These are phyloP conservation scores for Dermolepida albohirtum DNA, from an alignment of 2,888 invertebrate species.

Conservation along the genomic window DNA sequence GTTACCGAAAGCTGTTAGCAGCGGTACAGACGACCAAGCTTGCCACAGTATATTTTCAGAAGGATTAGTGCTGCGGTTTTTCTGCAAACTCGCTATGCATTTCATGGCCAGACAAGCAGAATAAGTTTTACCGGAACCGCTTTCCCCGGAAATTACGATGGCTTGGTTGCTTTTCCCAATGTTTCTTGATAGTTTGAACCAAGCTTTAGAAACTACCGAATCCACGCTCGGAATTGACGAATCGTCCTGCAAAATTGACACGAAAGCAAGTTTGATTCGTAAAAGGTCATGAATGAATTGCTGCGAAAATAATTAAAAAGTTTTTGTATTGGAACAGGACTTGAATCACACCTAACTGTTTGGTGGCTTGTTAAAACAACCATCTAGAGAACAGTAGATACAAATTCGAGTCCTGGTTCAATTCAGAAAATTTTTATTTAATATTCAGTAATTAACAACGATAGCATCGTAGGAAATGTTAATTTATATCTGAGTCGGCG, in stretches of 20 bases:
- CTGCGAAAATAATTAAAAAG: too few species aligned
- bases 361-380: too few species aligned
- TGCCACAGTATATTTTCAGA: constrained; percentile 47
- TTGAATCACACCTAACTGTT: too few species aligned
- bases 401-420: too few species aligned
- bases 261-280: too few species aligned
- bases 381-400: too few species aligned
- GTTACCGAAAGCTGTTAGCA: constrained; percentile 55
- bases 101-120: constrained; percentile 62
- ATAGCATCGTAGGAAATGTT: too few species aligned
- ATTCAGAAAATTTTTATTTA: too few species aligned
- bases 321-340: too few species aligned
- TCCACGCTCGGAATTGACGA: constrained; percentile 44
- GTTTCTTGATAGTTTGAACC: constrained; percentile 50
- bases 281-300: too few species aligned
- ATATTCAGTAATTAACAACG: too few species aligned
- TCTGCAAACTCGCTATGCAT: constrained; percentile 56
- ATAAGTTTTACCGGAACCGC: constrained; percentile 65
- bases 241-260: constrained; percentile 29
- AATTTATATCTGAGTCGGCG: too few species aligned
- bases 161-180: constrained; percentile 61
- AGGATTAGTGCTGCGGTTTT: constrained; percentile 38
- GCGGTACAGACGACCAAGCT: constrained; percentile 51
- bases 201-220: constrained; percentile 47
- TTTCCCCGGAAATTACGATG: constrained; percentile 64